Percentiles rank a stretch among this genome's conserved stretches.
Evolutionary conservation across 2,888 invertebrate species (phyloP).

Genomic region (Ernsta delagoae): DNA sequence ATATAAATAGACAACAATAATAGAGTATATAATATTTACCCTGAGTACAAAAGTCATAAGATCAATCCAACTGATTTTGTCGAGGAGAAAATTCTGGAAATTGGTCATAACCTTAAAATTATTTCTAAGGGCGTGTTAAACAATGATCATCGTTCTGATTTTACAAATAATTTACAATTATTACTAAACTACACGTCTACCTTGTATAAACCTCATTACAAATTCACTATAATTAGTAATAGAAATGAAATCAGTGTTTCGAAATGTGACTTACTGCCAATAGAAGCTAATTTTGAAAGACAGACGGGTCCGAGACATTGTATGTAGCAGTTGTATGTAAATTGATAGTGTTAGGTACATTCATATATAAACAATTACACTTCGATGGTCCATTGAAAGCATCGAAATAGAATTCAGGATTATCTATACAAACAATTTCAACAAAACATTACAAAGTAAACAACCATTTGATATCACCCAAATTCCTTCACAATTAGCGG

Average conservation of each 20-base stretch:
- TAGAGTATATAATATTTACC: constrained; percentile 66
- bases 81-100: constrained; percentile 68
- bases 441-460: constrained; percentile 44
- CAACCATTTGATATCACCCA: constrained; percentile 82
- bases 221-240: constrained; percentile 63
- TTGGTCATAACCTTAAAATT: constrained; percentile 77
- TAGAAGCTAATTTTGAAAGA: constrained; percentile 31
- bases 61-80: constrained; percentile 65
- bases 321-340: constrained; percentile 28
- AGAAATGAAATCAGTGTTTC: constrained; percentile 45
- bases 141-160: constrained; percentile 57
- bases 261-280: constrained; percentile 35
- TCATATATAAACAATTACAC: constrained; percentile 25
- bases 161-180: constrained; percentile 72
- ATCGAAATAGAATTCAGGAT: constrained; percentile 32
- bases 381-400: constrained; percentile 26
- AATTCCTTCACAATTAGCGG: constrained; percentile 74
- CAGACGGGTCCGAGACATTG: constrained; percentile 25
- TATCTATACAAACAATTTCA: constrained; percentile 28
- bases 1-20: constrained; percentile 67
- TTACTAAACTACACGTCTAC: constrained; percentile 80
- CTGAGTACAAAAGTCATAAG: constrained; percentile 82
- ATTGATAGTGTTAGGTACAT: constrained; percentile 11
- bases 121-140: constrained; percentile 62
- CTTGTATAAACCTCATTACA: constrained; percentile 84